Evolutionary conservation across 2,888 invertebrate species (phyloP).

Genomic region (Digitonthophagus gazella): DNA sequence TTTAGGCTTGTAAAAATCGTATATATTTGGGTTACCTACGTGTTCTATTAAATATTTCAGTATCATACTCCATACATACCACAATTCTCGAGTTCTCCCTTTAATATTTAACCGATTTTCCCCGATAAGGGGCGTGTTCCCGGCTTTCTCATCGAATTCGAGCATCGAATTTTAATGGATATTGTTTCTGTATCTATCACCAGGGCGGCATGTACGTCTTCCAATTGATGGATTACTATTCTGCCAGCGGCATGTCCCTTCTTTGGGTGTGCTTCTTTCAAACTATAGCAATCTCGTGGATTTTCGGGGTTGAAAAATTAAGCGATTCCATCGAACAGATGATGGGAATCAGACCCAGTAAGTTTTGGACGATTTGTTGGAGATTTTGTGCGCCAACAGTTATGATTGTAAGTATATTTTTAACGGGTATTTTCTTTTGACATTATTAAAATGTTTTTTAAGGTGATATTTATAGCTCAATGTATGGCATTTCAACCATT

Average conservation of each 20-base stretch:
- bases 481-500: slow-evolving; percentile 59
- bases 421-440: no score
- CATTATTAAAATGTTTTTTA: slow-evolving; percentile 35
- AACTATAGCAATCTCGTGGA: slow-evolving; percentile 60
- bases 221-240: slow-evolving; percentile 79
- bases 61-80: no score
- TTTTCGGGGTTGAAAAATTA: slow-evolving; percentile 59
- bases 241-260: slow-evolving; percentile 60
- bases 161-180: not conserved
- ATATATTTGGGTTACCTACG: no score
- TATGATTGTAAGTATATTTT: slow-evolving; percentile 58
- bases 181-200: slow-evolving; percentile 33
- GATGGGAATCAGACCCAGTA: slow-evolving; percentile 58
- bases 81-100: no score
- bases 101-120: no score
- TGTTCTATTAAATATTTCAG: no score
- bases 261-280: slow-evolving; percentile 63
- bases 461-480: slow-evolving; percentile 64
- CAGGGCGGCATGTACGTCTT: slow-evolving; percentile 89
- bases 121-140: no score
- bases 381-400: slow-evolving; percentile 59
- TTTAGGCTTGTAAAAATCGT: no score
- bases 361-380: slow-evolving; percentile 61
- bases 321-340: slow-evolving; percentile 62
- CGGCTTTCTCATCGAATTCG: no score